phyloP scores from a whole-genome alignment of 1,140 invertebrate genomes.

The Battus philenor region DNA sequence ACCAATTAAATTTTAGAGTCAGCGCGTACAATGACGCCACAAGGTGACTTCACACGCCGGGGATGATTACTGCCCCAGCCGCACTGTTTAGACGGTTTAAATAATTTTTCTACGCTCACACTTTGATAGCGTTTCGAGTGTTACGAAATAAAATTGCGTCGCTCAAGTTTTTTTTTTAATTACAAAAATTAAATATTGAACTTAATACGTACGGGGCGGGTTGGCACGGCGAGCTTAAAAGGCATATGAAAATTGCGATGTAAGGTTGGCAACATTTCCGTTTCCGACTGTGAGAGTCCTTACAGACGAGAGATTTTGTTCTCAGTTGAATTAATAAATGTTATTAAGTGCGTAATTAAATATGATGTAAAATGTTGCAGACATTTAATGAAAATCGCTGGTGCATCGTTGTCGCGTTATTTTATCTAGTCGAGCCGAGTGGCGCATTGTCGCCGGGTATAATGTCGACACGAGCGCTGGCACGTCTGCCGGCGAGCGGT shows the following conservation, averaged over 20 bases:
- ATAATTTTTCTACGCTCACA: constrained; percentile 38
- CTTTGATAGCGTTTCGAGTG: constrained; percentile 49
- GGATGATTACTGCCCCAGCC: constrained; percentile 23
- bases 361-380: constrained; percentile 12
- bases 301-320: constrained; percentile 61
- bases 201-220: constrained; percentile 52
- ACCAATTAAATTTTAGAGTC: constrained; percentile 71
- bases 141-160: constrained; percentile 55
- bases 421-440: neutral
- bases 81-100: constrained; percentile 30
- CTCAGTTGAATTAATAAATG: constrained; percentile 58
- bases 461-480: constrained; percentile 13
- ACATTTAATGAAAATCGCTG: constrained; percentile 15
- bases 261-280: constrained; percentile 68
- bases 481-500: neutral
- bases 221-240: constrained; percentile 66
- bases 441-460: neutral
- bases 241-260: constrained; percentile 72
- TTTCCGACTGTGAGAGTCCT: constrained; percentile 62
- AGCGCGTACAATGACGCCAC: constrained; percentile 41
- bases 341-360: constrained; percentile 17
- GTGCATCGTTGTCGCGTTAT: neutral
- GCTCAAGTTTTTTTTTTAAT: constrained; percentile 58
- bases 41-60: constrained; percentile 40
- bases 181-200: constrained; percentile 64